These are phyloP conservation scores for Diadema setosum DNA, from an alignment of 35 echinoderm and acorn worm genomes.

Conservation along the genomic window DNA sequence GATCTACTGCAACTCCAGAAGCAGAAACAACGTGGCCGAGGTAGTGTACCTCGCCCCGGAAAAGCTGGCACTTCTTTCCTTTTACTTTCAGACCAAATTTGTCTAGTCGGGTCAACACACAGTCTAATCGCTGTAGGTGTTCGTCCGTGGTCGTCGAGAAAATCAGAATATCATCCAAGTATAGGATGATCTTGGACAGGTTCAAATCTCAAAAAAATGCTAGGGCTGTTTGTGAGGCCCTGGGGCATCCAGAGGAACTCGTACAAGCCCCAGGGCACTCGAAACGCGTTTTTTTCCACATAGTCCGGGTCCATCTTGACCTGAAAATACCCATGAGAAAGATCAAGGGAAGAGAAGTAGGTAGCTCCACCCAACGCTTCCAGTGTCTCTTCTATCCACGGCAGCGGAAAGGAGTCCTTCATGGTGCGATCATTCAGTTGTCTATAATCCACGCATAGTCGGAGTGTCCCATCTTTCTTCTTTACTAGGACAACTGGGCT, in stretches of 20 bases:
- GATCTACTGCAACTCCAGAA: constrained; percentile 27
- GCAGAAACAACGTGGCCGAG: constrained; percentile 25
- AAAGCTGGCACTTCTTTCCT: background rate
- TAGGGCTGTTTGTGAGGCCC: constrained; percentile 38
- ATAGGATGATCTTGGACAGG: constrained; percentile 22
- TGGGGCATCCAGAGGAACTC: constrained; percentile 48
- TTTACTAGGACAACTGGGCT: background rate
- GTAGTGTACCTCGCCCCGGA: background rate
- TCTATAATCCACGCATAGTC: constrained; percentile 21
- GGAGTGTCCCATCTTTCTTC: constrained; percentile 18
- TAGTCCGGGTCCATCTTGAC: constrained; percentile 35
- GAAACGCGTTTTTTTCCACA: constrained; percentile 32
- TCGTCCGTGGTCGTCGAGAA: constrained; percentile 51
- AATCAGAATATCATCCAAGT: constrained; percentile 57
- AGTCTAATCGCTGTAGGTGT: constrained; percentile 19
- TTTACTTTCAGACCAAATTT: constrained; percentile 34
- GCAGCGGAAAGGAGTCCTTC: constrained; percentile 56
- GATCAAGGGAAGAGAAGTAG: constrained; percentile 51
- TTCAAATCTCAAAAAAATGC: constrained; percentile 60
- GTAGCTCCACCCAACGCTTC: constrained; percentile 39
- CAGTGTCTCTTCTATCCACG: constrained; percentile 55
- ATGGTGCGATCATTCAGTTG: background rate
- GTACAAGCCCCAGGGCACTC: constrained; percentile 51
- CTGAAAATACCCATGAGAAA: constrained; percentile 59
- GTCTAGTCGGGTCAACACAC: constrained; percentile 26